Evolutionary conservation across 2,888 invertebrate species (phyloP).

Genomic region (Neoitamus cyanurus): DNA sequence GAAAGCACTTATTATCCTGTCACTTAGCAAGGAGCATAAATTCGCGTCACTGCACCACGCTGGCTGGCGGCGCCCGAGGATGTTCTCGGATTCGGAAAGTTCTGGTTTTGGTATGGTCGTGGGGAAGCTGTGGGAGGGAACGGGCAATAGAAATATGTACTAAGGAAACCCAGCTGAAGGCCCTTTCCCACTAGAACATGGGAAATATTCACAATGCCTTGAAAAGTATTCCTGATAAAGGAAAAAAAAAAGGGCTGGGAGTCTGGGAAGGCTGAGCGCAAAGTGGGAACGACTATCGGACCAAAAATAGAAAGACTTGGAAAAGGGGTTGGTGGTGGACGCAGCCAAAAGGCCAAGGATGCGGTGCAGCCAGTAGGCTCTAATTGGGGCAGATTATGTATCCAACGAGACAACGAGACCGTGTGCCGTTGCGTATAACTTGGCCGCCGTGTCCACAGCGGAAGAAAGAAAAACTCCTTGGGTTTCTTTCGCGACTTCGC

Average conservation of each 20-base stretch:
- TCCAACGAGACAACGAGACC: neutral
- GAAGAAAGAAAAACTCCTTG: neutral
- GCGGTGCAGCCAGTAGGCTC: neutral
- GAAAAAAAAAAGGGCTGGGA: neutral
- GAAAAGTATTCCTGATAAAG: neutral
- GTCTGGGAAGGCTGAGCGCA: neutral
- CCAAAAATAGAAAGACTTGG: constrained; percentile 15
- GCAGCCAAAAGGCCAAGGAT: neutral
- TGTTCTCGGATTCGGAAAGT: neutral
- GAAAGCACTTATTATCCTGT: constrained; percentile 19
- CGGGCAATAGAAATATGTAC: neutral
- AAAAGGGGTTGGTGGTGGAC: neutral
- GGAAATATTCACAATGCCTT: neutral
- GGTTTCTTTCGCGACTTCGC: neutral
- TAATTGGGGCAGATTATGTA: neutral
- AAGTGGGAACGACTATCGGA: neutral
- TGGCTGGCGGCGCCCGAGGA: neutral
- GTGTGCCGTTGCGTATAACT: neutral
- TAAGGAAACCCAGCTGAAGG: neutral
- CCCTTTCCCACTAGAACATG: neutral
- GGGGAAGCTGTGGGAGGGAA: neutral
- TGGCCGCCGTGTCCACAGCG: neutral
- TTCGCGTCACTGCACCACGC: neutral
- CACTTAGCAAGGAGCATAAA: neutral
- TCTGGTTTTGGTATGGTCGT: neutral